These are phyloP conservation scores for Heterodera filipjevi DNA, from an alignment of 2,888 invertebrate genomes.

Conservation along the genomic window DNA sequence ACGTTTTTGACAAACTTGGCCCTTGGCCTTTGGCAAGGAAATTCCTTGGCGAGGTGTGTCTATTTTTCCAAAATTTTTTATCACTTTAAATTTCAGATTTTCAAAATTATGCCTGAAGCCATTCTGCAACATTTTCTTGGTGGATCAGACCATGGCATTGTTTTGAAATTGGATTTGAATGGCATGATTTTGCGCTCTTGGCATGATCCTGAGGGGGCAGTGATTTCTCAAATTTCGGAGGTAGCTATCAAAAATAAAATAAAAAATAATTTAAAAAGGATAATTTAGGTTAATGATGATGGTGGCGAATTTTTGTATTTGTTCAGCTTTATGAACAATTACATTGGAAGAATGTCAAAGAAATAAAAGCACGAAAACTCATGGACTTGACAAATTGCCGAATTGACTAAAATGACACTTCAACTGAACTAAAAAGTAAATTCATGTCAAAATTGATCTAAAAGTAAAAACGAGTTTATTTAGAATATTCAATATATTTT, in stretches of 20 bases:
- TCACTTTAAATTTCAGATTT: slow-evolving; percentile 29
- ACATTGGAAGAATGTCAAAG: slow-evolving; percentile 29
- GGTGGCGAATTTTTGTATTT: slow-evolving; percentile 31
- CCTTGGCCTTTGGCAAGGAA: slow-evolving; percentile 18
- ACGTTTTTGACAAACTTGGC: slow-evolving; percentile 19
- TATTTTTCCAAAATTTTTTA: too few species aligned
- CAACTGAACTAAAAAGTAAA: too few species aligned
- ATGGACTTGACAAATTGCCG: too few species aligned
- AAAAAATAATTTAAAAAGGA: slow-evolving; percentile 14
- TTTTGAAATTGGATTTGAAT: slow-evolving; percentile 31
- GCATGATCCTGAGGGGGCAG: slow-evolving; percentile 31
- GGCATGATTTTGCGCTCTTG: slow-evolving; percentile 34
- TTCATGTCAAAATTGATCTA: too few species aligned
- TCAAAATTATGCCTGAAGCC: slow-evolving; percentile 25
- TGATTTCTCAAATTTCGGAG: slow-evolving; percentile 29
- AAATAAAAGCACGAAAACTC: slow-evolving; percentile 22
- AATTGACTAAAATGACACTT: too few species aligned
- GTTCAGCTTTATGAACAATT: slow-evolving; percentile 32
- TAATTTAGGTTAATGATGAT: slow-evolving; percentile 35
- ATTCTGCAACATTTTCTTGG: background rate
- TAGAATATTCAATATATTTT: too few species aligned
- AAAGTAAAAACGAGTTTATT: too few species aligned
- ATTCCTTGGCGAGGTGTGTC: background rate
- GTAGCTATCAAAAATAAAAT: slow-evolving; percentile 21
- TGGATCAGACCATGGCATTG: slow-evolving; percentile 18